These are phyloP conservation scores for Dysmachus trigonus DNA, from an alignment of 2,888 invertebrate genomes.

Conservation along the genomic window DNA sequence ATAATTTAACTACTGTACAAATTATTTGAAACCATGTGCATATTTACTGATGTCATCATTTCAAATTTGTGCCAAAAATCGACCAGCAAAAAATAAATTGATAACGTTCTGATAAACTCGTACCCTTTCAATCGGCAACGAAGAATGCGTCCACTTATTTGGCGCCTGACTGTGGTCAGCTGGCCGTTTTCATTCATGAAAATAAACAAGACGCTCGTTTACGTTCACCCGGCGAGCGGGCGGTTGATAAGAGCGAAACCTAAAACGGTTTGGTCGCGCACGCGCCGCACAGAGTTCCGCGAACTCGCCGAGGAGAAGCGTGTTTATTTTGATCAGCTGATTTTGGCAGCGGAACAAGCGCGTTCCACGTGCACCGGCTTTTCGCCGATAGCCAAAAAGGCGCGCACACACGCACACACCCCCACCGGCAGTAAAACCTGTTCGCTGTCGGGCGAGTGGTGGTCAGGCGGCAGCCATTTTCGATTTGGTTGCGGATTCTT, in stretches of 20 bases:
- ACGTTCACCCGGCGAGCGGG: background rate
- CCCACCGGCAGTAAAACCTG: background rate
- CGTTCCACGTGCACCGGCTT: background rate
- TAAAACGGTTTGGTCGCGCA: background rate
- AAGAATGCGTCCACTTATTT: background rate
- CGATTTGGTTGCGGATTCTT: background rate
- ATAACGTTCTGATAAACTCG: background rate
- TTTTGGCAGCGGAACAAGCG: background rate
- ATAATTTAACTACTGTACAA: background rate
- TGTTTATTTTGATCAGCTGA: background rate
- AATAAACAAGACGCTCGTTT: background rate
- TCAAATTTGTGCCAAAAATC: background rate
- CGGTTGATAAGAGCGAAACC: background rate
- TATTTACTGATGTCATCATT: background rate
- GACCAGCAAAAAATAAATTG: background rate
- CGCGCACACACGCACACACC: background rate
- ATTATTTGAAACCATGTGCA: background rate
- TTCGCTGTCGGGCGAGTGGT: background rate
- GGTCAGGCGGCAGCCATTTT: background rate
- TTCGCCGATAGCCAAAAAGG: background rate
- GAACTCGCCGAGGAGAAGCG: background rate
- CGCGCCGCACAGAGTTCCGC: background rate
- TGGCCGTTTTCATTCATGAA: background rate
- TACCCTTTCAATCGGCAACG: background rate
- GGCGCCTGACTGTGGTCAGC: background rate